These are phyloP conservation scores for Epinephelus malabaricus DNA, from an alignment of 2,797 vertebrate genomes.

Conservation along the genomic window DNA sequence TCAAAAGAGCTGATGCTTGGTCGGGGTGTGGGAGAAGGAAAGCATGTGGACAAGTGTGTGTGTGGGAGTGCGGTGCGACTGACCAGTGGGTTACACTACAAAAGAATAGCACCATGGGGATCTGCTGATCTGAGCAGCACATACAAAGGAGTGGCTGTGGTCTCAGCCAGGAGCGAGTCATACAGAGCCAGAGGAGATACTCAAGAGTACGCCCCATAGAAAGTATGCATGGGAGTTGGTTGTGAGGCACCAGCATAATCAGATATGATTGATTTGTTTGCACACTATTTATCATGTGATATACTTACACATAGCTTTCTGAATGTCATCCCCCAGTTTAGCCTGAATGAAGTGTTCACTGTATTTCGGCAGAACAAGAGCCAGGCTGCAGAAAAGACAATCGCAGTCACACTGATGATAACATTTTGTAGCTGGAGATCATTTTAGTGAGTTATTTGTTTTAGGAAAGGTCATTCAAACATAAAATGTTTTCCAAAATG, in stretches of 20 bases:
- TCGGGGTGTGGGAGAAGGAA: slow-evolving; percentile 57
- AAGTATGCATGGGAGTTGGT: slow-evolving; percentile 34
- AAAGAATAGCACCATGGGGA: slow-evolving; percentile 65
- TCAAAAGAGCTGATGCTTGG: slow-evolving; percentile 62
- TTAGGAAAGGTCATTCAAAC: not conserved
- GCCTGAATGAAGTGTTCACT: slow-evolving; percentile 98
- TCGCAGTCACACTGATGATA: slow-evolving; percentile 19
- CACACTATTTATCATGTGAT: slow-evolving; percentile 3
- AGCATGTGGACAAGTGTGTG: slow-evolving; percentile 65
- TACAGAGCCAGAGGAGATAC: slow-evolving; percentile 46
- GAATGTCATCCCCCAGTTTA: slow-evolving; percentile 92
- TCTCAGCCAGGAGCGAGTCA: slow-evolving; percentile 42
- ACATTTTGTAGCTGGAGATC: not conserved
- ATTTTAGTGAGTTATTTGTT: not conserved
- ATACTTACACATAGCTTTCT: slow-evolving; percentile 95
- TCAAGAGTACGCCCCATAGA: slow-evolving; percentile 20
- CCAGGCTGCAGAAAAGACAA: slow-evolving; percentile 90
- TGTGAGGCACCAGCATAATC: not conserved
- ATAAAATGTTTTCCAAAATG: slow-evolving; percentile 5
- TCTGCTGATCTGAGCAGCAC: slow-evolving; percentile 55
- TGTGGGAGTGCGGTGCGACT: slow-evolving; percentile 67
- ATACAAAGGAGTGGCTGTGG: slow-evolving; percentile 69
- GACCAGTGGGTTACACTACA: slow-evolving; percentile 77
- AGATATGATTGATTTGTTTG: slow-evolving; percentile 22
- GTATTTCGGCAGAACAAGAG: slow-evolving; percentile 96